These are phyloP conservation scores for Albula goreensis DNA, from an alignment of 2,113 vertebrate genomes.

Conservation along the genomic window DNA sequence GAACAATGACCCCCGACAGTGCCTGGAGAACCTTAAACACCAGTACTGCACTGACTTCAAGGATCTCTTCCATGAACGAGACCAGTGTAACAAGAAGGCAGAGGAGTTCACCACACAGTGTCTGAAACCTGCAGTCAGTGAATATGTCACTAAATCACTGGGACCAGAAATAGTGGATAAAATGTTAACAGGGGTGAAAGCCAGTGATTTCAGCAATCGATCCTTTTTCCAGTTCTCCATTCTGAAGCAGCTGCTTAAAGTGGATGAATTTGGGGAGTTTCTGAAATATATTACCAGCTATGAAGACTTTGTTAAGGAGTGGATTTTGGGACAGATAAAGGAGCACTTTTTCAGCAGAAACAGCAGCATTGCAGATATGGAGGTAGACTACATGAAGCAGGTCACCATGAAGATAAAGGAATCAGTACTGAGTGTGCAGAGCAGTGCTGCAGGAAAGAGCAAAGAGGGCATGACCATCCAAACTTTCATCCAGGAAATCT, in stretches of 20 bases:
- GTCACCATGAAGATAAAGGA: slow-evolving; percentile 33
- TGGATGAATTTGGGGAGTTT: neutral
- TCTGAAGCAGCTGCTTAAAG: slow-evolving; percentile 45
- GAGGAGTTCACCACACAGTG: slow-evolving; percentile 32
- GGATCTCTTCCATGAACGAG: slow-evolving; percentile 38
- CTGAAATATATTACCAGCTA: slow-evolving; percentile 8
- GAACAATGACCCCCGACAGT: slow-evolving; percentile 33
- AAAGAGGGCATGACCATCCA: slow-evolving; percentile 18
- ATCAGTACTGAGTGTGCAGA: slow-evolving; percentile 38
- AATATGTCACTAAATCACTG: slow-evolving; percentile 30
- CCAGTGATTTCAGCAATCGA: slow-evolving; percentile 42
- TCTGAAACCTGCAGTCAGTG: slow-evolving; percentile 31
- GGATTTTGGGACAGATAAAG: slow-evolving; percentile 34
- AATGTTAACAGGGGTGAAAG: slow-evolving; percentile 39
- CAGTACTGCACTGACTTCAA: slow-evolving; percentile 37
- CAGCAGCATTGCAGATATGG: neutral
- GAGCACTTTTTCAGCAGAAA: slow-evolving; percentile 21
- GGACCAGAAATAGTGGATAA: slow-evolving; percentile 52
- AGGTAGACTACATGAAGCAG: slow-evolving; percentile 26
- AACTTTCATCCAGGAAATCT: slow-evolving; percentile 46
- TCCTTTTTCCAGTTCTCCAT: slow-evolving; percentile 45
- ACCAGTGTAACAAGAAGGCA: slow-evolving; percentile 43
- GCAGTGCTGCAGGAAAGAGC: neutral
- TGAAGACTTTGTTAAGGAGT: slow-evolving; percentile 35
- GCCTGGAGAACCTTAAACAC: slow-evolving; percentile 30